Conservation (phyloP, 2,888 invertebrate genomes). For the Globia sparganii region DNA sequence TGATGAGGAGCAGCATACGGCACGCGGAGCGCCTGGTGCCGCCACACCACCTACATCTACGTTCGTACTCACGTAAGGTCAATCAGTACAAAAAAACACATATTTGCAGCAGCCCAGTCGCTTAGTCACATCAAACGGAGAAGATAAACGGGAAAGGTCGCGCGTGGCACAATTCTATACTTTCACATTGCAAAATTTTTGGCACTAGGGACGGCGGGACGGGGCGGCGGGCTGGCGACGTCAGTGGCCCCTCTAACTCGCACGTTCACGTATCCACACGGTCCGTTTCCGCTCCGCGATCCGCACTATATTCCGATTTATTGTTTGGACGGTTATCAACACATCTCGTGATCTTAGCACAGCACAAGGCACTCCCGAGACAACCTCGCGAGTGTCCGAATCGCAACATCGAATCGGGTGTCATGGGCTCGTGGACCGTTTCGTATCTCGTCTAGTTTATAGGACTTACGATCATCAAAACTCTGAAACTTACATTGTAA, state of each 20-base stretch:
- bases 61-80: slow-evolving; percentile 81
- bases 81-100: slow-evolving; percentile 79
- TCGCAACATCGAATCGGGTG: slow-evolving; percentile 88
- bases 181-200: slow-evolving; percentile 91
- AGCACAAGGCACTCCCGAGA: slow-evolving; percentile 75
- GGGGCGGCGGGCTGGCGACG: slow-evolving; percentile 87
- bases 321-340: slow-evolving; percentile 71
- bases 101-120: slow-evolving; percentile 73
- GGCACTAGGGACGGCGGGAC: slow-evolving; percentile 88
- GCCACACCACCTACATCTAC: slow-evolving; percentile 73
- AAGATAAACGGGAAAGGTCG: slow-evolving; percentile 86
- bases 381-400: slow-evolving; percentile 85
- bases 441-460: slow-evolving; percentile 85
- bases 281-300: slow-evolving; percentile 78
- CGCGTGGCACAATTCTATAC: slow-evolving; percentile 89
- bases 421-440: slow-evolving; percentile 89
- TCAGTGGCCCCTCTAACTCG: slow-evolving; percentile 88
- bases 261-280: slow-evolving; percentile 85
- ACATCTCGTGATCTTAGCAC: slow-evolving; percentile 73
- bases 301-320: slow-evolving; percentile 75
- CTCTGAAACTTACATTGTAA: slow-evolving; percentile 97
- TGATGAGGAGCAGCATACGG: slow-evolving; percentile 69
- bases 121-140: slow-evolving; percentile 72
- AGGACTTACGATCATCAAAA: slow-evolving; percentile 85
- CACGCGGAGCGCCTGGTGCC: slow-evolving; percentile 77